These are phyloP conservation scores for Perccottus glenii DNA, from an alignment of 2,113 vertebrate genomes.

Conservation along the genomic window DNA sequence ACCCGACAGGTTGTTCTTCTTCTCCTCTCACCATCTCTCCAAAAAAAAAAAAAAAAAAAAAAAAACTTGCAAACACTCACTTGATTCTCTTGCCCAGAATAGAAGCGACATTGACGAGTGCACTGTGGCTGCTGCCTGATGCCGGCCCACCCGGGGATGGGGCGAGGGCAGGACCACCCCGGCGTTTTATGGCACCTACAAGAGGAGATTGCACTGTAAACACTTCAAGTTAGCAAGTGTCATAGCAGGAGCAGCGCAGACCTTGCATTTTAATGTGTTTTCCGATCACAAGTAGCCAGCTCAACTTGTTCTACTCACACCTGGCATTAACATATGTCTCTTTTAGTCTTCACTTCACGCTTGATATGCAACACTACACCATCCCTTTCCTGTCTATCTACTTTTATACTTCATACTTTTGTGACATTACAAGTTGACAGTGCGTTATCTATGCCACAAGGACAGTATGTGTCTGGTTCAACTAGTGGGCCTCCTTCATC, in stretches of 20 bases:
- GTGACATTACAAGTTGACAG: too few species aligned
- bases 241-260: neutral
- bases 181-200: constrained; percentile 70
- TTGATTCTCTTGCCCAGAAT: constrained; percentile 67
- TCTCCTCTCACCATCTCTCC: constrained; percentile 39
- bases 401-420: too few species aligned
- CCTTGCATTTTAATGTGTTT: constrained; percentile 1
- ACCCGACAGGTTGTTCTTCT: constrained; percentile 56
- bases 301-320: neutral
- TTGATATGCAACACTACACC: too few species aligned
- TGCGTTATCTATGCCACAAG: too few species aligned
- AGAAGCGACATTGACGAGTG: constrained; percentile 72
- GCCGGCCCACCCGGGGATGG: constrained; percentile 69
- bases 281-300: neutral
- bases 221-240: constrained; percentile 52
- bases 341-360: neutral
- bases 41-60: constrained; percentile 42
- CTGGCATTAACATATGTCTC: neutral
- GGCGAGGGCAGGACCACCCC: constrained; percentile 72
- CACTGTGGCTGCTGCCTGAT: constrained; percentile 58
- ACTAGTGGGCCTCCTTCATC: neutral
- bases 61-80: constrained; percentile 19
- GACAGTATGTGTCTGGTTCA: too few species aligned
- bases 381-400: too few species aligned
- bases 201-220: constrained; percentile 47